Evolutionary conservation across 2,797 vertebrate genomes (phyloP).

Genomic region (Muscicapa comitata): DNA sequence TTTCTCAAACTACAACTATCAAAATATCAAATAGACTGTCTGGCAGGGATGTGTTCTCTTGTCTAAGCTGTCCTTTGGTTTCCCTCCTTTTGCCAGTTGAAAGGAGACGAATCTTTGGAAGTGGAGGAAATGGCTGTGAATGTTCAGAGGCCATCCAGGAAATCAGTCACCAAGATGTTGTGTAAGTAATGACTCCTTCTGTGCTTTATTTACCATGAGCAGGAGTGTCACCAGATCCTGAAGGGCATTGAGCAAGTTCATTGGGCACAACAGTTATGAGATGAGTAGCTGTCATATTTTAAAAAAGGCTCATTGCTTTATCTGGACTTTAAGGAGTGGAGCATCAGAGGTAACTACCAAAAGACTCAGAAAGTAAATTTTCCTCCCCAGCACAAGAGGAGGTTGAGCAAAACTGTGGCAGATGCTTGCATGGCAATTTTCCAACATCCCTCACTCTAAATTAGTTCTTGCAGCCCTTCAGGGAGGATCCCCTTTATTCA

Average conservation of each 20-base stretch:
- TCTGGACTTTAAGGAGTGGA: neutral
- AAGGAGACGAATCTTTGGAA: slow-evolving; percentile 68
- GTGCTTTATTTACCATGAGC: neutral
- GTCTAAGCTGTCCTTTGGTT: neutral
- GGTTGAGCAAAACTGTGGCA: neutral
- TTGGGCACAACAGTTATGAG: neutral
- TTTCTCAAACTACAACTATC: neutral
- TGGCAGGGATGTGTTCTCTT: neutral
- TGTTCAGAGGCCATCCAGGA: slow-evolving; percentile 73
- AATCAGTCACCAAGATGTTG: slow-evolving; percentile 77
- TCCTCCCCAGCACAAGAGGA: neutral
- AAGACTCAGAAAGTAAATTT: neutral
- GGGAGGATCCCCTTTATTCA: neutral
- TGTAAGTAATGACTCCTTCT: neutral
- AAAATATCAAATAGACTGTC: neutral
- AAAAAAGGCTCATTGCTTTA: neutral
- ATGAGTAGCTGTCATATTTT: neutral
- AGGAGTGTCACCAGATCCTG: neutral
- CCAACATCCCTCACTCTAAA: neutral
- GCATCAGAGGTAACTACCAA: neutral
- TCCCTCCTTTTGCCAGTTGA: slow-evolving; percentile 62
- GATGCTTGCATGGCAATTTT: neutral
- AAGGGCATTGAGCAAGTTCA: neutral
- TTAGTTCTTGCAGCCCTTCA: neutral
- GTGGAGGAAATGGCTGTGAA: slow-evolving; percentile 68